Evolutionary conservation across 2,888 invertebrate genomes (phyloP), one percentile per base, ranked within the genome.

Genomic region (Pomacea canaliculata): DNA sequence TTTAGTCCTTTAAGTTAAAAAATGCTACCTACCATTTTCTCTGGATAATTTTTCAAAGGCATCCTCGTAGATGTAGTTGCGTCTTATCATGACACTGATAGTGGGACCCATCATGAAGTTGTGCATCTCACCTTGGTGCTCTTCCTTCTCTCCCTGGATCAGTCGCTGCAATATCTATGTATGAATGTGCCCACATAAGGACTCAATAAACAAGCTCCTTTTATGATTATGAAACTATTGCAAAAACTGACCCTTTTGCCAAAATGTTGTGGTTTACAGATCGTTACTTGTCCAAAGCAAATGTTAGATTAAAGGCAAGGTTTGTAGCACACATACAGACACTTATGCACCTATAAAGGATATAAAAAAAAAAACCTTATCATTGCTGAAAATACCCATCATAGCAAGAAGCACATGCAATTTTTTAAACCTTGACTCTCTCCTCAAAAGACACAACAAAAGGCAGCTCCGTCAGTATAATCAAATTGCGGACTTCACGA

Each of bases 1-100:
- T 37, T 37, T 37, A 37, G 37, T 37, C 37, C 37, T 37, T 37
- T 5, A 37, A 37, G 5, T 3, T 37, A 5, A 37, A 37, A 37
- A 37, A 37, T 37, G 51, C 12, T 49, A 51, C 80, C 71, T 75
- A 96, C 96, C 96, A 92, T 97, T 97, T 85, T 96, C 96, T 4
- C 94, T 94, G 1, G 97, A 95, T 8, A 99, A 93, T 91, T 97
- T 97, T 73, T 97, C 97, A 89, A 97, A 98, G 0, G 99, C 97
- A 91, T 99, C 99, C 92, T 99, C 99, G 90, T 99, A 99, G n/a
- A 99, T 93, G 92, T 97, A 97, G 82, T 96, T 95, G 76, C 99
- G 93, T 18, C 92, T 83, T 27, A 92, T 90, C 81, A 83, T 83
- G 19, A 87, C 84, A 79, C 77, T 82, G 59, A 88, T 85, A 48